These are phyloP conservation scores for Drosophila falleni DNA, from an alignment of 2,888 invertebrate species.

Conservation along the genomic window DNA sequence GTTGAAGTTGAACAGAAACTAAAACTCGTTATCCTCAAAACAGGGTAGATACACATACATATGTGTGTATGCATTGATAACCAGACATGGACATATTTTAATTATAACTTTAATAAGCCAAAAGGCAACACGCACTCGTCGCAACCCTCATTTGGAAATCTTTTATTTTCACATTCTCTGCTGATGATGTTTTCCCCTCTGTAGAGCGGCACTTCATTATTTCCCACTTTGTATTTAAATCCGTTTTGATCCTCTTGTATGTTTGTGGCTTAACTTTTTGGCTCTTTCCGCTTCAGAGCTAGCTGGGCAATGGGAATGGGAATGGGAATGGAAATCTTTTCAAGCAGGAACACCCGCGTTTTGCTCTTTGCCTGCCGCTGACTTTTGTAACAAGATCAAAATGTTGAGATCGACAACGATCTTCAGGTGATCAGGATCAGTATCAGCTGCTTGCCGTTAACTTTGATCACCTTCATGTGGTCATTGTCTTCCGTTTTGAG, in stretches of 20 bases:
- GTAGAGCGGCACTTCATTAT: constrained; percentile 73
- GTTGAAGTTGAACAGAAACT: constrained; percentile 32
- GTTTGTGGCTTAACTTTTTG: constrained; percentile 82
- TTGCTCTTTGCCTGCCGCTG: constrained; percentile 59
- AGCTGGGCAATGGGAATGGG: constrained; percentile 21
- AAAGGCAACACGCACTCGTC: constrained; percentile 61
- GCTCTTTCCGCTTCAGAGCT: constrained; percentile 71
- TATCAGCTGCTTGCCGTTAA: constrained; percentile 61
- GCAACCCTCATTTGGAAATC: constrained; percentile 29
- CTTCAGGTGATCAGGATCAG: constrained; percentile 35
- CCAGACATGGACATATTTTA: constrained; percentile 62
- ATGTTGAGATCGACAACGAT: constrained; percentile 62
- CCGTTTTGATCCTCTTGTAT: constrained; percentile 82
- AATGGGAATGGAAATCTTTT: constrained; percentile 22
- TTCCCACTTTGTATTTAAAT: constrained; percentile 79
- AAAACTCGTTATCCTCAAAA: constrained; percentile 22
- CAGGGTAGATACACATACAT: constrained; percentile 35
- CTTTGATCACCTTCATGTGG: constrained; percentile 57
- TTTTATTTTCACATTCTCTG: constrained; percentile 34
- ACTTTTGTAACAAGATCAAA: constrained; percentile 78
- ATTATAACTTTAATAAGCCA: constrained; percentile 80
- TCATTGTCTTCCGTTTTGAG: constrained; percentile 28
- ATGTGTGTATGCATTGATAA: constrained; percentile 12
- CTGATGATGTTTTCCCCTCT: constrained; percentile 27
- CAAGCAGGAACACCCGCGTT: constrained; percentile 68